Conservation (phyloP, 2,113 vertebrate genomes). For the Megaceryle torquata region DNA sequence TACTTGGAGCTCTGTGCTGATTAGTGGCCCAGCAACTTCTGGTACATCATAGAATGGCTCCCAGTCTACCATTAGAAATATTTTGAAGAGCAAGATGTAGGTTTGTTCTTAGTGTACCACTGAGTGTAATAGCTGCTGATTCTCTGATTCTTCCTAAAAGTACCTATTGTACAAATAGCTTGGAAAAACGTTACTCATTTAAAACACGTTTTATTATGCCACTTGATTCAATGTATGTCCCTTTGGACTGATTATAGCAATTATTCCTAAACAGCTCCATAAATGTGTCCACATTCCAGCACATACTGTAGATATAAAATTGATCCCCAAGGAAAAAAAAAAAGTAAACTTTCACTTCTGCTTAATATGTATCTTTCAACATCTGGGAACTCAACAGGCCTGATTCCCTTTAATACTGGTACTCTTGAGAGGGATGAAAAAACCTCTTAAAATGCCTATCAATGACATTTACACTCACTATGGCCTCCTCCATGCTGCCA, state of each 20-base stretch:
- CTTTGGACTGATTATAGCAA: constrained; percentile 42
- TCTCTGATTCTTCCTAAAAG: not conserved
- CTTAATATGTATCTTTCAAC: not conserved
- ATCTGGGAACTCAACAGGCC: not conserved
- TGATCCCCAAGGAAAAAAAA: constrained; percentile 14
- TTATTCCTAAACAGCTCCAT: constrained; percentile 42
- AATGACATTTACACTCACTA: not conserved
- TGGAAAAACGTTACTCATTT: not conserved
- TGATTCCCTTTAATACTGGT: not conserved
- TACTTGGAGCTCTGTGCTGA: not conserved
- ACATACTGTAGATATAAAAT: constrained; percentile 1
- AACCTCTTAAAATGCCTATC: not conserved
- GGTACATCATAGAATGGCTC: not conserved
- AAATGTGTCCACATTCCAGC: constrained; percentile 22
- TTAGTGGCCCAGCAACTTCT: not conserved
- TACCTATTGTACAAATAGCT: not conserved
- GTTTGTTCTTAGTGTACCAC: not conserved
- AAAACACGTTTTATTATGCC: constrained; percentile 22
- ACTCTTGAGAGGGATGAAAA: not conserved
- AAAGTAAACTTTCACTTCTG: constrained; percentile 25
- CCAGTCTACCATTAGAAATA: not conserved
- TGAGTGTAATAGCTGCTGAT: not conserved
- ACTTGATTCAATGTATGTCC: not conserved
- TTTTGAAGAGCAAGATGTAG: not conserved
- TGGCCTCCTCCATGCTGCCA: not conserved